Base-by-base conservation (phyloP, 2,797 vertebrate genomes). In the Percopsis omiscomaycus region DNA sequence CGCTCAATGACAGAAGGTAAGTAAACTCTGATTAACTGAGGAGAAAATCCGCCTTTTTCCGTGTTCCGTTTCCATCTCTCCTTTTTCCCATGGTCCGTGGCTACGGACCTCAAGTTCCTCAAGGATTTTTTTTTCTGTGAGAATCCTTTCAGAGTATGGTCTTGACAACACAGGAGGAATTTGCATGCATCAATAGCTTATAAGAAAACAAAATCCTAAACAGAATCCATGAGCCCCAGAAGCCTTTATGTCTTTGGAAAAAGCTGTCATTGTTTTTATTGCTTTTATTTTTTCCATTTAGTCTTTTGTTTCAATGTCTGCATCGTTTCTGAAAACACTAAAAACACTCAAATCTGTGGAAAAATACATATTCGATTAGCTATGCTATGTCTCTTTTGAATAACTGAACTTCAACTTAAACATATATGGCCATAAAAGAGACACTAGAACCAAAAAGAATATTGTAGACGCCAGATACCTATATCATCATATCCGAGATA, bases 101-200 rank as follows among this genome's bases (percentile, higher is more conserved):
- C 75, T 56, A 69, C 48, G 71, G 74, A 59, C 59, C 68, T 59
- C 61, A 71, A 79, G 61, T 62, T 79, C 69, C 81, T 68, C 55
- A 64, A 80, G 77, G 72, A 64, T 46, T 27, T 59, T 72, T 74
- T 73, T 68, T 66, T 79, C 9, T 37, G 81, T 55, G 71, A 61
- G 73, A 77, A 79, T 84, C 79, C 61, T 84, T 85, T 89, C 78
- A 89, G 73, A 55, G 64, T 69, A 68, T 13, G 56, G 79, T 75
- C 83, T 77, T 76, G 68, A 83, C 77, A 77, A 75, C 78, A 75
- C 74, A 75, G 77, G 55, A 52, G 79, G 79, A 87, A 84, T 83
- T 80, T 82, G 58, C 74, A 84, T 78, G 81, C 84, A 80, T 85
- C 80, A 82, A 65, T 68, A 79, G 80, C 73, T 68, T 64, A 65